A percentile compares a stretch with the other conserved stretches of the same genome.
These are phyloP conservation scores for Pammene aurita DNA, from an alignment of 2,888 invertebrate genomes.

Conservation along the genomic window DNA sequence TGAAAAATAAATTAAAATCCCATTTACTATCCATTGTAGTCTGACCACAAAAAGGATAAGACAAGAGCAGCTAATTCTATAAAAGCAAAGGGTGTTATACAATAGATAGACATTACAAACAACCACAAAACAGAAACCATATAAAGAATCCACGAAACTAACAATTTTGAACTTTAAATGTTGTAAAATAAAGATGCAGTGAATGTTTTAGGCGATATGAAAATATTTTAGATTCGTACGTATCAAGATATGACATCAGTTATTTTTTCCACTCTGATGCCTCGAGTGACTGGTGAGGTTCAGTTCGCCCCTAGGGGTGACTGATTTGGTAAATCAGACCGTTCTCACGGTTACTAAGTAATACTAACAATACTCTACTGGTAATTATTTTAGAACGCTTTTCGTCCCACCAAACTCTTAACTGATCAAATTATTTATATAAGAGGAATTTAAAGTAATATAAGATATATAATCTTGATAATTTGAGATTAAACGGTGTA, in stretches of 20 bases:
- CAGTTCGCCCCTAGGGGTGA: constrained; percentile 64
- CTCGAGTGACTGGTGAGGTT: constrained; percentile 66
- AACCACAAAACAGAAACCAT: constrained; percentile 40
- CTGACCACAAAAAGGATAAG: constrained; percentile 71
- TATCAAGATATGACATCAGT: constrained; percentile 72
- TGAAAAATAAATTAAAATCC: constrained; percentile 66
- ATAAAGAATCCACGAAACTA: constrained; percentile 31
- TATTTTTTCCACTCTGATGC: constrained; percentile 78
- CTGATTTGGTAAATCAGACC: constrained; percentile 48
- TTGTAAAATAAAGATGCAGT: constrained; percentile 44
- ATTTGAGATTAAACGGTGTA: background rate
- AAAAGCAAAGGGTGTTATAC: constrained; percentile 76
- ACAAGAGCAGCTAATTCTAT: constrained; percentile 70
- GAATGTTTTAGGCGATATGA: constrained; percentile 40
- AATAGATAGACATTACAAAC: constrained; percentile 64
- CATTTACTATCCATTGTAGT: constrained; percentile 67
- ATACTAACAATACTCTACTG: constrained; percentile 26
- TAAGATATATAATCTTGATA: background rate
- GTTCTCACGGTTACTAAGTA: constrained; percentile 67
- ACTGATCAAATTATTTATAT: background rate
- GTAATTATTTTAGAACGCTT: constrained; percentile 18
- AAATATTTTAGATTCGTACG: constrained; percentile 56
- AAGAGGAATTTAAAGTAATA: background rate
- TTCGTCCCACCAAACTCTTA: background rate
- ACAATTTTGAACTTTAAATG: constrained; percentile 50